These are phyloP conservation scores for Keiferia lycopersicella DNA, from an alignment of 2,888 invertebrate genomes.

Conservation along the genomic window DNA sequence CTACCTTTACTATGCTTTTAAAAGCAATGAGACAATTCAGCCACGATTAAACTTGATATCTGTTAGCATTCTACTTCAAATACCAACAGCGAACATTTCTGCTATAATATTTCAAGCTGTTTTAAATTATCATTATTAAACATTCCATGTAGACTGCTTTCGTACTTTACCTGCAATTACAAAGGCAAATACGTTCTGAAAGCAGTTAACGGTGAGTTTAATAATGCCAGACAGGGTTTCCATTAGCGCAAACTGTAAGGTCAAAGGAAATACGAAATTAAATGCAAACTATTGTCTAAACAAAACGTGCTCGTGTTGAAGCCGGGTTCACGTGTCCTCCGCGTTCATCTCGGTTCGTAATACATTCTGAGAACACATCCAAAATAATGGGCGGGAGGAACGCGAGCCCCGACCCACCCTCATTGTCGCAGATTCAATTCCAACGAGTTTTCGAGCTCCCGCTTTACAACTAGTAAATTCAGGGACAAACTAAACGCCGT, in stretches of 20 bases:
- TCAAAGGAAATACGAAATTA: constrained; percentile 6
- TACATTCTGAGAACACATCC: constrained; percentile 8
- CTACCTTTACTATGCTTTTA: constrained; percentile 19
- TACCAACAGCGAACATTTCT: not conserved
- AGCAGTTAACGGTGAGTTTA: constrained; percentile 9
- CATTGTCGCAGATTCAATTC: constrained; percentile 17
- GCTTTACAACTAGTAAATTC: constrained; percentile 31
- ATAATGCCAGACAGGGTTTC: not conserved
- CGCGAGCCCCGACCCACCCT: constrained; percentile 7
- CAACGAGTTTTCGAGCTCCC: constrained; percentile 26
- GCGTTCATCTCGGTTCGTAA: constrained; percentile 13
- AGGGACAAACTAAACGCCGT: constrained; percentile 38
- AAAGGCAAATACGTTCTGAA: constrained; percentile 10
- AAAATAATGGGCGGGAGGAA: constrained; percentile 16
- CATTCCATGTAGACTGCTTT: not conserved
- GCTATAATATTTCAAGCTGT: not conserved
- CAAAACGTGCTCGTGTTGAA: constrained; percentile 8
- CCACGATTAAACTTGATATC: constrained; percentile 10
- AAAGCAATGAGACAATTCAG: constrained; percentile 18
- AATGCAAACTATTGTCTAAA: constrained; percentile 17
- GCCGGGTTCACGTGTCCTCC: constrained; percentile 12
- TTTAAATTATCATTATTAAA: not conserved
- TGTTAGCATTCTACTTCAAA: constrained; percentile 3
- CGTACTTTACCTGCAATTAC: not conserved
- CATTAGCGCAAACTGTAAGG: not conserved